These are phyloP conservation scores for Rhombomys opimus DNA, from an alignment of 2,113 vertebrate species.

Conservation along the genomic window DNA sequence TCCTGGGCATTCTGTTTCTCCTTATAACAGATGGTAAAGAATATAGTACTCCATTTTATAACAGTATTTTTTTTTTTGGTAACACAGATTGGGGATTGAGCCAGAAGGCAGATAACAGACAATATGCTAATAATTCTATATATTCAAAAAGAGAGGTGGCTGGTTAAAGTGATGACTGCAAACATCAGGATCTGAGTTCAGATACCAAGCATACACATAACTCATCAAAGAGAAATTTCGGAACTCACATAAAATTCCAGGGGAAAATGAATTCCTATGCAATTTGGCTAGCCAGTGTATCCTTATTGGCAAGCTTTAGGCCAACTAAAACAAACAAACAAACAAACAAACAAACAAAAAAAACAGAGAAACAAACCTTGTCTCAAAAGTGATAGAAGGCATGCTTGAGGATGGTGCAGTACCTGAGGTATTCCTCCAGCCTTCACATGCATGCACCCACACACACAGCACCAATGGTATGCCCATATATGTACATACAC, in stretches of 20 bases:
- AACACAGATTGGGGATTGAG: background rate
- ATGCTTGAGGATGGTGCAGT: background rate
- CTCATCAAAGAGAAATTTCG: background rate
- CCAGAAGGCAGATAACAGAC: background rate
- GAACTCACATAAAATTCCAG: background rate
- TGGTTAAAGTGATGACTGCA: background rate
- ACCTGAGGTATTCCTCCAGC: background rate
- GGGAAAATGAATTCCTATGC: background rate
- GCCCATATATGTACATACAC: background rate
- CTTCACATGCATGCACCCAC: background rate
- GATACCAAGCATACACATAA: background rate
- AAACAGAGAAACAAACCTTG: background rate
- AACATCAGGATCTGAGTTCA: background rate
- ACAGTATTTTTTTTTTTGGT: background rate
- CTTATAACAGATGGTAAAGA: background rate
- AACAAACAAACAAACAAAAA: too few relatives aligned
- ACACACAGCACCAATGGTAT: too few relatives aligned
- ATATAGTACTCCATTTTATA: background rate
- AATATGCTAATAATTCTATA: background rate
- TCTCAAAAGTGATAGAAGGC: too few relatives aligned
- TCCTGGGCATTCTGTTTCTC: background rate
- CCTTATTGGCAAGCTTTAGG: background rate
- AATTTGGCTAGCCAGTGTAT: too few relatives aligned
- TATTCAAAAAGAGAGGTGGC: background rate
- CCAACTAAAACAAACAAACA: too few relatives aligned